phyloP scores from a whole-genome alignment of 2,888 invertebrate species.

The Cephus sareptanus region DNA sequence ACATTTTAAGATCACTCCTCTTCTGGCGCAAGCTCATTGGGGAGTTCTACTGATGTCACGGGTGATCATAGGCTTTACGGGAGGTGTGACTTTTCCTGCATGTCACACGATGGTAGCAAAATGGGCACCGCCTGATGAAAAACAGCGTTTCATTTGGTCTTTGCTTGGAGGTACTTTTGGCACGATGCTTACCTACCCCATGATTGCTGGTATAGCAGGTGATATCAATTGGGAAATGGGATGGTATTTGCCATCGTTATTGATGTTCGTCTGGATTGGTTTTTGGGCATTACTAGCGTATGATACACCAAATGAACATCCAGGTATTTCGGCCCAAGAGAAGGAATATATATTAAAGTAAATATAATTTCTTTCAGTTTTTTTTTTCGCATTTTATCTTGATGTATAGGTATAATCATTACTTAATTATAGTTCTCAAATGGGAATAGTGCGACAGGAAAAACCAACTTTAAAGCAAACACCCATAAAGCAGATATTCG shows the following conservation, averaged over 20 bases:
- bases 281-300: constrained; percentile 75
- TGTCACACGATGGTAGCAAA: constrained; percentile 75
- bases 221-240: constrained; percentile 75
- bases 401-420: background rate
- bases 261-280: constrained; percentile 70
- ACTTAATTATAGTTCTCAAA: constrained; percentile 67
- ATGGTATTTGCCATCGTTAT: constrained; percentile 73
- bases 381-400: constrained; percentile 1
- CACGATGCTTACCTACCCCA: constrained; percentile 77
- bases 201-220: constrained; percentile 75
- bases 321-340: constrained; percentile 73
- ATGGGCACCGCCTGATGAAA: constrained; percentile 82
- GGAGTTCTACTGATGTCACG: constrained; percentile 35
- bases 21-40: constrained; percentile 46
- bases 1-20: background rate
- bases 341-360: constrained; percentile 70
- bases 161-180: constrained; percentile 80
- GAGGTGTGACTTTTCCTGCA: constrained; percentile 74
- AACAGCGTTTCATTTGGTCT: constrained; percentile 78
- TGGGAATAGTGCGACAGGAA: constrained; percentile 36
- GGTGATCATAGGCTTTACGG: constrained; percentile 51
- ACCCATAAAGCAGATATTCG: constrained; percentile 73
- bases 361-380: constrained; percentile 48
- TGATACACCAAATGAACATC: constrained; percentile 74
- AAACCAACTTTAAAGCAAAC: constrained; percentile 65